Evolutionary conservation across 2,797 vertebrate species (phyloP).

Genomic region (Amniataba percoides): DNA sequence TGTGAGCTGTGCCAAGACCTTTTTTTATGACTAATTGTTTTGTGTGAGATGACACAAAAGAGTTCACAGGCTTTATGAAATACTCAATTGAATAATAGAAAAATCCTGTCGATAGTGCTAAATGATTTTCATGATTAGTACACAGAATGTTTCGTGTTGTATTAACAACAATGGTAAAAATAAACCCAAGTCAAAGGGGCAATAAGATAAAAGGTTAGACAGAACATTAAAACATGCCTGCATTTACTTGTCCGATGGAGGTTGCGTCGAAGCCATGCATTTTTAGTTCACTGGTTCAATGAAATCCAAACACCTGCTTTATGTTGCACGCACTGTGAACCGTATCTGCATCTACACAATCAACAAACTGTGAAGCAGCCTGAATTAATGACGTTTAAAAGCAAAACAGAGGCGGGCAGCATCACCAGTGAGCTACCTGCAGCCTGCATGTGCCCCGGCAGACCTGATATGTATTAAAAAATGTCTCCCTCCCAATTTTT

Average conservation of each 20-base stretch:
- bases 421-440: conserved; percentile 31
- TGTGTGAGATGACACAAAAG: conserved; percentile 21
- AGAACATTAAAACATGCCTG: not conserved
- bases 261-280: conserved; percentile 10
- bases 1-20: conserved; percentile 22
- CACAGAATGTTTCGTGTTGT: not conserved
- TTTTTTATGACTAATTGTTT: conserved; percentile 42
- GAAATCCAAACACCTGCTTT: conserved; percentile 35
- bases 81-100: not conserved
- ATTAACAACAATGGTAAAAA: not conserved
- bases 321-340: conserved; percentile 6
- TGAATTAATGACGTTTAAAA: conserved; percentile 32
- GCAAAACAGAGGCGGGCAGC: conserved; percentile 10
- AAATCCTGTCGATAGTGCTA: not conserved
- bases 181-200: not conserved
- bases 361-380: conserved; percentile 49
- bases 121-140: conserved; percentile 15
- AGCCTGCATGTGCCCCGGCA: conserved; percentile 22
- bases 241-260: not conserved
- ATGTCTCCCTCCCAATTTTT: not conserved
- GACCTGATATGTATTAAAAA: not conserved
- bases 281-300: conserved; percentile 22
- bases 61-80: not conserved
- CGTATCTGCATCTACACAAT: conserved; percentile 18
- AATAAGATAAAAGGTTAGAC: not conserved